These are phyloP conservation scores for Saccopteryx bilineata DNA, from an alignment of 2,113 vertebrate genomes.

Conservation along the genomic window DNA sequence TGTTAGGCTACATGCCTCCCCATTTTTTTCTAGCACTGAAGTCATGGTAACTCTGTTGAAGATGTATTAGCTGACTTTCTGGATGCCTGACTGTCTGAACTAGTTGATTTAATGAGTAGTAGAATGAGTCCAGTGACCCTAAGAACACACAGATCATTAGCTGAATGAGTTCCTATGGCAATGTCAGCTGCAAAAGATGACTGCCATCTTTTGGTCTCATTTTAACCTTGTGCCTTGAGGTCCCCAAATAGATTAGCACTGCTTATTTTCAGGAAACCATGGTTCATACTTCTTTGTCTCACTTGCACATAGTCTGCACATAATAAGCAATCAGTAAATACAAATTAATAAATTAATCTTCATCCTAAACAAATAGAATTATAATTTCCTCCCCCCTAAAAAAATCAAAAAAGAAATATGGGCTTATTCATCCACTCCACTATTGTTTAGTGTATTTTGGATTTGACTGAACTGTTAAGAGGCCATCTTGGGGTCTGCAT, in stretches of 20 bases:
- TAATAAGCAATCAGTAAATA: background rate
- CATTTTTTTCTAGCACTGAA: background rate
- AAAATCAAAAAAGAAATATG: background rate
- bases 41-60: background rate
- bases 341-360: background rate
- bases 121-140: background rate
- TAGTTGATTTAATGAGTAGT: background rate
- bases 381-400: background rate
- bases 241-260: background rate
- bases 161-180: background rate
- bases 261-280: background rate
- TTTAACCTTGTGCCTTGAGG: background rate
- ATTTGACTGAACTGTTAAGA: background rate
- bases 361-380: slow-evolving; percentile 2
- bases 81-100: background rate
- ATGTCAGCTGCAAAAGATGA: slow-evolving; percentile 21
- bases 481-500: background rate
- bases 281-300: background rate
- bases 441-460: background rate
- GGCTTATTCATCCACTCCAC: background rate
- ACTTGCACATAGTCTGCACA: background rate
- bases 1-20: background rate
- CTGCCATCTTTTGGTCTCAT: background rate
- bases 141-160: background rate
- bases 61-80: background rate